phyloP scores from a whole-genome alignment of 2,888 invertebrate species.

The Rhorus exstirpatorius region DNA sequence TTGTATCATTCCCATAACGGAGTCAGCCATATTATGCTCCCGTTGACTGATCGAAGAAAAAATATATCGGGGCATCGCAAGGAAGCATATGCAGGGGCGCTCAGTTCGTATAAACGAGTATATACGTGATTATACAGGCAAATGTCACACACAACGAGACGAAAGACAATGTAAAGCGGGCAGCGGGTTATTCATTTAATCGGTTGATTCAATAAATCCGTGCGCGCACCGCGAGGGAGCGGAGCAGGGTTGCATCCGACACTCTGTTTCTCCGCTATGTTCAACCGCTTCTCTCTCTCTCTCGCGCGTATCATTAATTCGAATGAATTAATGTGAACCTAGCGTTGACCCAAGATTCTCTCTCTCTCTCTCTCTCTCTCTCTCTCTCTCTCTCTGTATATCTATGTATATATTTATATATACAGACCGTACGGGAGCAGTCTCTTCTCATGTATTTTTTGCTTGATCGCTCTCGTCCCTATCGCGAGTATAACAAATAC shows the following conservation, averaged over 20 bases:
- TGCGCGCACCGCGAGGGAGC: constrained; percentile 74
- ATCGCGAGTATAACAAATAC: constrained; percentile 20
- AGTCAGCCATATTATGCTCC: constrained; percentile 1
- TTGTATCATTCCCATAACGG: constrained; percentile 27
- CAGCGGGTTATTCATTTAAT: constrained; percentile 81
- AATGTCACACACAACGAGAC: constrained; percentile 62
- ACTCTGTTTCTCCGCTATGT: constrained; percentile 78
- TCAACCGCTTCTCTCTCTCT: constrained; percentile 58
- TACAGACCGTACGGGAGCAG: constrained; percentile 20
- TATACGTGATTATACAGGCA: constrained; percentile 23
- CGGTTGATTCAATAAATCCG: constrained; percentile 86
- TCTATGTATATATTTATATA: background rate
- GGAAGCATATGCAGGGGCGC: background rate
- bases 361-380: too few relatives aligned
- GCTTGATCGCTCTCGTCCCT: constrained; percentile 16
- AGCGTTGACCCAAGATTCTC: constrained; percentile 80
- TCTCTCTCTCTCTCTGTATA: background rate
- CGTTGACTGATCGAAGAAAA: constrained; percentile 22
- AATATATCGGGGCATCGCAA: constrained; percentile 21
- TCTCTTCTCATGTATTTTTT: constrained; percentile 45
- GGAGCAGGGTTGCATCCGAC: constrained; percentile 77
- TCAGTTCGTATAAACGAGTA: background rate
- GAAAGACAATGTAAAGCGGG: constrained; percentile 70
- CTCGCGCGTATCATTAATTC: constrained; percentile 81
- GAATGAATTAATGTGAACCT: constrained; percentile 84